Evolutionary conservation across 2,113 vertebrate genomes (phyloP), one percentile per base, ranked within the genome.

Genomic region (Rousettus leschenaultii): DNA sequence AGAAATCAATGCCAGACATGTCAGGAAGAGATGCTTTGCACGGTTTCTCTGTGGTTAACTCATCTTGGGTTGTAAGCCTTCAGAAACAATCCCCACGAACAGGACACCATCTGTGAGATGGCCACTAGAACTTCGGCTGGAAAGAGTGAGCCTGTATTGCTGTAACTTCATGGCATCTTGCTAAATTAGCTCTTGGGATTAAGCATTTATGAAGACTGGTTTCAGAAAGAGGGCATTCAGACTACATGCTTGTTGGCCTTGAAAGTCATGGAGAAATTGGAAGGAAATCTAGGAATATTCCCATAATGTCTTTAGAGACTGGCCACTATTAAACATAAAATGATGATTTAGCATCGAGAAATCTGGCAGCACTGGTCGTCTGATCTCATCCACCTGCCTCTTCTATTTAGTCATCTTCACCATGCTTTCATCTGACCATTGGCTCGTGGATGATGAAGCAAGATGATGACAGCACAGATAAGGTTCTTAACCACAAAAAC

Each of bases 311-410:
- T 33, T 66, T 85, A 38, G 95, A 93, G 78, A 78, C 33, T 66
- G 30, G 48, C 82, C 61, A 40, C 73, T 21, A 33, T 84, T 91
- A 85, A 90, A 51, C 21, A 19, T 18, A 51, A 78, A 92, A 22
- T 51, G 71, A 84, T 92, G 94, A 97, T 85, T 97, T 93, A 97
- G 77, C 71, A 18, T 21, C 74, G 51, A 96, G 71, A 95, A 96
- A 92, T 96, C 85, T 96, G 94, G 94, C 88, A 65, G 26, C 5
- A 24, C 38, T 6, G 11, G 10, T 61, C 40, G 59, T 30, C 94
- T 97, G 91, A 97, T 45, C 80, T 97, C 96, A 96, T 40, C 87
- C 94, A 95, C 94, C 94, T 97, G 95, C 91, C 73, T 96, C 71
- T 77, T 96, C 70, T 85, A 15, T 88, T 93, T 53, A 95, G 92